Evolutionary conservation across 2,113 vertebrate species (phyloP).

Genomic region (Cebus imitator): DNA sequence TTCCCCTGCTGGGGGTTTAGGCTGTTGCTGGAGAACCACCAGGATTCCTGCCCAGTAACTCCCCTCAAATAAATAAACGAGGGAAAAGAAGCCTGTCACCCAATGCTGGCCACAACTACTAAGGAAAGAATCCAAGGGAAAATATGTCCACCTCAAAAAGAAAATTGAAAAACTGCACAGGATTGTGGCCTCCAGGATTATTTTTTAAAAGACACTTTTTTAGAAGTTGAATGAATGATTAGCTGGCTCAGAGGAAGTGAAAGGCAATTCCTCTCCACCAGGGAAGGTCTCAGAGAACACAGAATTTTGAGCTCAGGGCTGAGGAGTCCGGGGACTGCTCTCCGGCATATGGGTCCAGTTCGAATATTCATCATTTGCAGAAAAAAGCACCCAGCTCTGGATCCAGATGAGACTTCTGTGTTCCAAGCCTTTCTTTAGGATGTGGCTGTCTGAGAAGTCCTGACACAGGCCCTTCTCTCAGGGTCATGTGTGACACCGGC

Average conservation of each 20-base stretch:
- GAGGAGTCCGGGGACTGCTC: neutral
- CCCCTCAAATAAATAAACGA: neutral
- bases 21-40: neutral
- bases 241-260: neutral
- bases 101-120: rapidly evolving
- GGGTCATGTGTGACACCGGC: neutral
- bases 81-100: neutral
- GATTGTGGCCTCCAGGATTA: neutral
- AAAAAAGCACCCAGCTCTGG: neutral
- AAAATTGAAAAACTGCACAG: rapidly evolving
- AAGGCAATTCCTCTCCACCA: neutral
- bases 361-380: neutral
- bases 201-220: neutral
- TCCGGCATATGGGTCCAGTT: rapidly evolving
- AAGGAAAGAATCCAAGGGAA: neutral
- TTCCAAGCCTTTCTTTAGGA: neutral
- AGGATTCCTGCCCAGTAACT: neutral
- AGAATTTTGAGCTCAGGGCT: neutral
- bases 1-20: rapidly evolving
- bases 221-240: neutral
- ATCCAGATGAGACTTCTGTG: neutral
- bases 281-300: neutral
- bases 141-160: neutral
- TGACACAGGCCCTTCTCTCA: rapidly evolving
- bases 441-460: neutral